A percentile compares a stretch with the other conserved stretches of the same genome.
Conservation (phyloP, 1,140 invertebrate genomes). For the Acromyrmex echinatior region DNA sequence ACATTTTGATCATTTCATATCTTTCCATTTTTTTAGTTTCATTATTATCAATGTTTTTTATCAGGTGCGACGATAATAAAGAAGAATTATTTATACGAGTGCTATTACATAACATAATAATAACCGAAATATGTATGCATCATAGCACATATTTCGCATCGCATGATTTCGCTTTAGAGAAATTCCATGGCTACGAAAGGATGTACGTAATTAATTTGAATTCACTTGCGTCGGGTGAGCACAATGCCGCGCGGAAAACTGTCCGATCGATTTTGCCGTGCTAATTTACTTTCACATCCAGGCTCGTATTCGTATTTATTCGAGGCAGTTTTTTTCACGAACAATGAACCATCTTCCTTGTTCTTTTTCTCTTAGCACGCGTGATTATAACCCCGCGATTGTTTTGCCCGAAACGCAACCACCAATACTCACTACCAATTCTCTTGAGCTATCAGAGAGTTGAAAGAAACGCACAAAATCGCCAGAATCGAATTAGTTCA, state of each 20-base stretch:
- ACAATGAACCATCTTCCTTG: neutral
- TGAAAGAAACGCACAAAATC: conserved; percentile 18
- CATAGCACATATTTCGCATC: conserved; percentile 16
- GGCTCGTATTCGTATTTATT: conserved; percentile 10
- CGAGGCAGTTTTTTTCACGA: neutral
- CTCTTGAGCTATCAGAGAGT: neutral
- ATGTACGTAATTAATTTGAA: conserved; percentile 50
- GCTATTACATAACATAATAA: neutral
- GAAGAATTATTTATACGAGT: neutral
- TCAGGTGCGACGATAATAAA: neutral
- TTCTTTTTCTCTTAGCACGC: neutral
- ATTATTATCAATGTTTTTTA: conserved; percentile 15
- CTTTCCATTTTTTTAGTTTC: conserved; percentile 8
- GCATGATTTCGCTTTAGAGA: conserved; percentile 27
- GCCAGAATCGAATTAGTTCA: conserved; percentile 37
- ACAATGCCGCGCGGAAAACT: conserved; percentile 18
- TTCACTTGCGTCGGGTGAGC: conserved; percentile 3
- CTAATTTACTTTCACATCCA: conserved; percentile 37
- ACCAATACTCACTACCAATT: neutral
- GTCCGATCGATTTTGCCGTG: conserved; percentile 31
- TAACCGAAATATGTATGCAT: neutral
- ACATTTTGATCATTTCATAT: neutral
- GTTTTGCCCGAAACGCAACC: neutral
- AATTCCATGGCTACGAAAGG: conserved; percentile 9
- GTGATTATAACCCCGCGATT: neutral